Conservation (phyloP, 1,140 invertebrate genomes). For the Sycobia sp. region DNA sequence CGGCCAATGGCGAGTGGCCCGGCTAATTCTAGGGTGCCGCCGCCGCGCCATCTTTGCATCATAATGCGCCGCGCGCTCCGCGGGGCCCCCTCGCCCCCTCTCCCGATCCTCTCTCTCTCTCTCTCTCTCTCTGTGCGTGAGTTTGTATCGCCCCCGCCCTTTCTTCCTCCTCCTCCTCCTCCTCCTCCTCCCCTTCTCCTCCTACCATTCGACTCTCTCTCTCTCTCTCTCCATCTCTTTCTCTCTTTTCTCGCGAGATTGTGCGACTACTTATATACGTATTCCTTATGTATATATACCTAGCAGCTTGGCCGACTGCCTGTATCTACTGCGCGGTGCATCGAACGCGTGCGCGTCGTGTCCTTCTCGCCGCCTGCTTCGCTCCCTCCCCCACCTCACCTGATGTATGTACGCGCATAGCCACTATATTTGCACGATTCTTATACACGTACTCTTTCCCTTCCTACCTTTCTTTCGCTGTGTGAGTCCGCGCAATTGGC, state of each 20-base stretch:
- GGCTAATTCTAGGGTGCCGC: slow-evolving; percentile 62
- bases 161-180: slow-evolving; percentile 31
- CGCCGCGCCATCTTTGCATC: slow-evolving; percentile 62
- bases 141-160: not conserved
- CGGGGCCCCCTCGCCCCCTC: slow-evolving; percentile 13
- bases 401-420: too few relatives aligned
- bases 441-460: too few relatives aligned
- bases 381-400: too few relatives aligned
- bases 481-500: too few relatives aligned
- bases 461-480: too few relatives aligned
- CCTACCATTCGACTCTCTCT: slow-evolving; percentile 34
- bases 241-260: not conserved
- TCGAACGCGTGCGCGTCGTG: too few relatives aligned
- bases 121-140: slow-evolving; percentile 26
- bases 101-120: slow-evolving; percentile 15
- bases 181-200: slow-evolving; percentile 34
- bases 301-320: too few relatives aligned
- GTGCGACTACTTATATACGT: not conserved
- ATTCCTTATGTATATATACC: not conserved
- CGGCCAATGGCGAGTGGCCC: slow-evolving; percentile 63
- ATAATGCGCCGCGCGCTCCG: slow-evolving; percentile 56
- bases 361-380: too few relatives aligned
- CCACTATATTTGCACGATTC: too few relatives aligned
- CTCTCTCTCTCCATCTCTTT: not conserved
- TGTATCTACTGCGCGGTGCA: too few relatives aligned